Evolutionary conservation across 2,888 invertebrate genomes (phyloP).

Genomic region (Yponomeuta malinellus): DNA sequence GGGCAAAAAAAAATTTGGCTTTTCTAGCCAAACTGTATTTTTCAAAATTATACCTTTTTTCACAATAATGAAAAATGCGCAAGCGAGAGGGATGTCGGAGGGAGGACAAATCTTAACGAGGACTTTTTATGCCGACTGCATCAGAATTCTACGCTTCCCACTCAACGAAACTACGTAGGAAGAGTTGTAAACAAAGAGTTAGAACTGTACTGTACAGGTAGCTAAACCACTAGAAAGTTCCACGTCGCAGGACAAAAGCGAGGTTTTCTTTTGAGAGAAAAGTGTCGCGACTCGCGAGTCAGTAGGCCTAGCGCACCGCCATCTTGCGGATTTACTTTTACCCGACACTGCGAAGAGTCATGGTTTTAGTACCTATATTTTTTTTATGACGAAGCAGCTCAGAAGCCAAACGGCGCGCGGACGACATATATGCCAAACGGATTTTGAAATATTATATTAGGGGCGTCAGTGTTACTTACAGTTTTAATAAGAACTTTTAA

Average conservation of each 20-base stretch:
- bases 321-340: not conserved
- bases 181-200: slow-evolving; percentile 5
- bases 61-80: too few species aligned
- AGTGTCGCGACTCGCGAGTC: not conserved
- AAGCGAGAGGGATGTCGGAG: too few species aligned
- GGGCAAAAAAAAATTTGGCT: too few species aligned
- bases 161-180: not conserved
- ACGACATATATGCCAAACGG: too few species aligned
- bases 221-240: slow-evolving; percentile 10
- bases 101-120: not conserved
- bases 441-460: too few species aligned
- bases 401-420: not conserved
- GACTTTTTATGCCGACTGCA: not conserved
- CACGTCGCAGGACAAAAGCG: slow-evolving; percentile 9
- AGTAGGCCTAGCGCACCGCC: slow-evolving; percentile 1
- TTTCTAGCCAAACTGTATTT: too few species aligned
- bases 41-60: too few species aligned
- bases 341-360: not conserved
- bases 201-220: not conserved
- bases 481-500: too few species aligned
- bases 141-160: not conserved
- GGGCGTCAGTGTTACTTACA: too few species aligned
- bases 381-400: not conserved
- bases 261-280: not conserved
- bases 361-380: not conserved